These are phyloP conservation scores for Ictalurus furcatus DNA, from an alignment of 2,113 vertebrate species.

Conservation along the genomic window DNA sequence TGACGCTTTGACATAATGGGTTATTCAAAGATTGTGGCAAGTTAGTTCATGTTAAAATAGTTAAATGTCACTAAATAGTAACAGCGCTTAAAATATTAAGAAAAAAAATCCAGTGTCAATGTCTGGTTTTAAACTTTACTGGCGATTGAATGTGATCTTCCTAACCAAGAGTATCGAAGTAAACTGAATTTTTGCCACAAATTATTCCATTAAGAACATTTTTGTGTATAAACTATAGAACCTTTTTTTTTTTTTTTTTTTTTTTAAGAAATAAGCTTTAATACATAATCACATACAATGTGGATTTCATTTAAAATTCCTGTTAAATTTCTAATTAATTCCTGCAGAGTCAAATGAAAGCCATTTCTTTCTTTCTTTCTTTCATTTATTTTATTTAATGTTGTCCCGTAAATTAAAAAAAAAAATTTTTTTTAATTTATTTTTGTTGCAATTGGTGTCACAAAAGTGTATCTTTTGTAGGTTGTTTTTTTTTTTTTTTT, in stretches of 20 bases:
- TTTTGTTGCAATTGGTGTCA: neutral
- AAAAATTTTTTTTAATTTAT: too few species aligned
- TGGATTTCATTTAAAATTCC: neutral
- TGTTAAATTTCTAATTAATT: too few species aligned
- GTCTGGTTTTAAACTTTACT: too few species aligned
- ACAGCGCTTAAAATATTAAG: neutral
- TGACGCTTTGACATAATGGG: neutral
- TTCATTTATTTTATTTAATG: too few species aligned
- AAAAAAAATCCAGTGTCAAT: too few species aligned
- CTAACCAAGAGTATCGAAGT: neutral
- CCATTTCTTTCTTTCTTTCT: too few species aligned
- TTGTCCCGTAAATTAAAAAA: too few species aligned
- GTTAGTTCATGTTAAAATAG: neutral
- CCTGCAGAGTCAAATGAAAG: too few species aligned
- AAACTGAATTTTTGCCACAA: neutral
- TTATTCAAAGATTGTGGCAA: neutral
- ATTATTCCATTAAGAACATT: neutral
- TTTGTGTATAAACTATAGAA: neutral
- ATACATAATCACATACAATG: neutral
- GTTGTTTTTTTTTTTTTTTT: too few species aligned
- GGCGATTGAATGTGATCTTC: neutral
- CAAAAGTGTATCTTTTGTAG: too few species aligned
- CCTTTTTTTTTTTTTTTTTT: neutral
- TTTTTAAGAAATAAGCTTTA: neutral
- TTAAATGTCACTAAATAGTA: neutral